These are phyloP conservation scores for Hyppa rectilinea DNA, from an alignment of 2,888 invertebrate genomes.

Conservation along the genomic window DNA sequence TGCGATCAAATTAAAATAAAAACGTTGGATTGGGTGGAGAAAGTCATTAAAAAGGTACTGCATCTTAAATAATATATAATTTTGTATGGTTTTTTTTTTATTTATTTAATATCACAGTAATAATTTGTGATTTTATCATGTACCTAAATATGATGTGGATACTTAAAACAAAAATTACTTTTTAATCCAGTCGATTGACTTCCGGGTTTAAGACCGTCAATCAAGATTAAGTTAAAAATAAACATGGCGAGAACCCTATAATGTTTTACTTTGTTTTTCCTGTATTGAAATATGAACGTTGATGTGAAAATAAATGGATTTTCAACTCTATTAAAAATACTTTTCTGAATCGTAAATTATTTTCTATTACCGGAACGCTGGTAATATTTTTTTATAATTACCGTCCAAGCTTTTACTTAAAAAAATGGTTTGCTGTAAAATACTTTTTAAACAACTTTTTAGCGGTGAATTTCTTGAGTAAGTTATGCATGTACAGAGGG, in stretches of 20 bases:
- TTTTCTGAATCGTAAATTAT: slow-evolving; percentile 47
- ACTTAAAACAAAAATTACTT: neutral
- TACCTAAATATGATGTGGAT: neutral
- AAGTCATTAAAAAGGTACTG: too few relatives aligned
- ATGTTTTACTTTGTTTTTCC: slow-evolving; percentile 39
- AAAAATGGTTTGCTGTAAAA: slow-evolving; percentile 16
- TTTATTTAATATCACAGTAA: too few relatives aligned
- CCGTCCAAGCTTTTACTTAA: slow-evolving; percentile 6
- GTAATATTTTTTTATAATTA: slow-evolving; percentile 42
- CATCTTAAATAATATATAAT: too few relatives aligned
- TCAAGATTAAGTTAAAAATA: slow-evolving; percentile 7
- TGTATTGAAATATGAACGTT: slow-evolving; percentile 50
- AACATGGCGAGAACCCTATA: slow-evolving; percentile 11
- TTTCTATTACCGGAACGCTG: slow-evolving; percentile 28
- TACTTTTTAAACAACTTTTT: slow-evolving; percentile 10
- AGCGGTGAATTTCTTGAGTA: slow-evolving; percentile 8
- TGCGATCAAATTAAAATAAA: too few relatives aligned
- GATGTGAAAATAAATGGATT: slow-evolving; percentile 55
- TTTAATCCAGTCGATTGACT: neutral
- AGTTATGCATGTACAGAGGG: neutral
- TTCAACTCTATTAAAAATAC: slow-evolving; percentile 45
- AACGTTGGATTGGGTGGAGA: too few relatives aligned
- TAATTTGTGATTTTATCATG: neutral
- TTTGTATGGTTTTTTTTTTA: too few relatives aligned
- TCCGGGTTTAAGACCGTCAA: neutral